These are phyloP conservation scores for Rhysida immarginata DNA, from an alignment of 1,140 invertebrate genomes.

Conservation along the genomic window DNA sequence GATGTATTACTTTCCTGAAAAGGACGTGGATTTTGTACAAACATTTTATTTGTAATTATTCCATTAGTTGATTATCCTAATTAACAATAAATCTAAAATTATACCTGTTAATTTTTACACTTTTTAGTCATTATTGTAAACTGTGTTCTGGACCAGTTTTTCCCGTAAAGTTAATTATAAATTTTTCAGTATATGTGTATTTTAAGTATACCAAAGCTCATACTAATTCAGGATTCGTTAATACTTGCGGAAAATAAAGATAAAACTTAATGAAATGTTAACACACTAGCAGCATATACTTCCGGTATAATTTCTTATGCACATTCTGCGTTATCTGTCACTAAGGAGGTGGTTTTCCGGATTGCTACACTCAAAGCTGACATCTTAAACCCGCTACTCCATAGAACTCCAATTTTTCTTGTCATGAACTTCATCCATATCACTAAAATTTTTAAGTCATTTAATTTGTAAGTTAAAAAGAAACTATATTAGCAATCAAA, in stretches of 20 bases:
- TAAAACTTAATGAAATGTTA: no score
- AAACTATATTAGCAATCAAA: not conserved
- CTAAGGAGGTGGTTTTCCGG: no score
- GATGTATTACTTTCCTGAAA: not conserved
- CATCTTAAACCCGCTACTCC: no score
- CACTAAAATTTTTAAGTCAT: no score
- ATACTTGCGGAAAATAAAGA: no score
- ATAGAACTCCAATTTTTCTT: not conserved
- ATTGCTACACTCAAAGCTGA: no score
- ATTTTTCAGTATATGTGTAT: not conserved
- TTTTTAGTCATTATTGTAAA: not conserved
- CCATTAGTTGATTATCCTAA: not conserved
- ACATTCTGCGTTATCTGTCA: no score
- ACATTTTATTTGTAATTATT: not conserved
- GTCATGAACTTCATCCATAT: not conserved
- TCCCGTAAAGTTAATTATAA: not conserved
- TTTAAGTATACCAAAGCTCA: no score
- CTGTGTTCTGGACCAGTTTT: not conserved
- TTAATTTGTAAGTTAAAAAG: not conserved
- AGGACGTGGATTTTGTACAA: not conserved
- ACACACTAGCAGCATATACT: no score
- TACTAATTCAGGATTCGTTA: no score
- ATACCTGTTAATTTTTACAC: not conserved
- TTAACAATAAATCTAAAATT: not conserved
- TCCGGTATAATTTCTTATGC: no score